These are phyloP conservation scores for Anthoscopus minutus DNA, from an alignment of 2,113 vertebrate species.

Conservation along the genomic window DNA sequence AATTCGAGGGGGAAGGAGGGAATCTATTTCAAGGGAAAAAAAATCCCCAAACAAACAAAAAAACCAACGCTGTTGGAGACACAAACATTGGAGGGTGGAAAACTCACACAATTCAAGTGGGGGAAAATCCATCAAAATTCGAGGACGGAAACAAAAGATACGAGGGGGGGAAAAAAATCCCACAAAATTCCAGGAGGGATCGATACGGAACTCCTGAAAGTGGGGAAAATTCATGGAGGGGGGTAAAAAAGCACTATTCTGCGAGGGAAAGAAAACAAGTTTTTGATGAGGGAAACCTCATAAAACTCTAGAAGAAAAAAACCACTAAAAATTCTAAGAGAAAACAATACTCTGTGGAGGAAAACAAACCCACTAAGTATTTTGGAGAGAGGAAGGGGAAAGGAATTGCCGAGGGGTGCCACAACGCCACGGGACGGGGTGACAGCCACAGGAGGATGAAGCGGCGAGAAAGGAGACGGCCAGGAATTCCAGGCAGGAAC, in stretches of 20 bases:
- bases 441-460: background rate
- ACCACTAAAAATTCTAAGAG: no score
- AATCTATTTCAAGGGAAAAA: background rate
- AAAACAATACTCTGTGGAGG: no score
- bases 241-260: background rate
- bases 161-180: no score
- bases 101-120: background rate
- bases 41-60: background rate
- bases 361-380: background rate
- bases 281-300: background rate
- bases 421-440: background rate
- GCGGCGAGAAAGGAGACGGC: no score
- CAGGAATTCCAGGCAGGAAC: background rate
- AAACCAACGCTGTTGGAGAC: background rate
- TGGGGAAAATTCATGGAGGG: no score
- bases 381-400: accelerated
- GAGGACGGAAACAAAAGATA: background rate
- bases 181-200: background rate
- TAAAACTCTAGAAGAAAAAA: background rate
- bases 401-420: no score
- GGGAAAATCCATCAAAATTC: background rate
- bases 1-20: background rate
- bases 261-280: background rate
- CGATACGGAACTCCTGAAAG: background rate
- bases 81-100: background rate